These are phyloP conservation scores for Tenthredo notha DNA, from an alignment of 2,888 invertebrate genomes.

Conservation along the genomic window DNA sequence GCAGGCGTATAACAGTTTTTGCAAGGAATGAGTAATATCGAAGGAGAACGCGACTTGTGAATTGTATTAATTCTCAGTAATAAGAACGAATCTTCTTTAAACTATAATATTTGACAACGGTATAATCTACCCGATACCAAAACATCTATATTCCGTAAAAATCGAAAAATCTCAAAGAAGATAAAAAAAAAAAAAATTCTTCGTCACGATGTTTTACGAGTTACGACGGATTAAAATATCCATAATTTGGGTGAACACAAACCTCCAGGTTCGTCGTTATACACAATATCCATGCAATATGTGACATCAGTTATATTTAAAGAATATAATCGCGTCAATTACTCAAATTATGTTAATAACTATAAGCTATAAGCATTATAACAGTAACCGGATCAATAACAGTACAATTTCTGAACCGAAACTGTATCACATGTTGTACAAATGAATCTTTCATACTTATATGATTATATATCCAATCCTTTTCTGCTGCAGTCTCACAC, in stretches of 20 bases:
- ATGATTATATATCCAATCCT: neutral
- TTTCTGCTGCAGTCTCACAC: neutral
- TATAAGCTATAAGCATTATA: conserved; percentile 5
- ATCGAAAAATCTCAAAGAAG: neutral
- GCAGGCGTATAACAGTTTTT: conserved; percentile 29
- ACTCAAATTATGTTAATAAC: conserved; percentile 9
- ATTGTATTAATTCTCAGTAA: neutral
- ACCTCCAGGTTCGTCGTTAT: neutral
- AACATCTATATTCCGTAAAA: neutral
- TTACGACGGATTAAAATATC: neutral
- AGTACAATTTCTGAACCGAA: neutral
- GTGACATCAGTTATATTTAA: conserved; percentile 11
- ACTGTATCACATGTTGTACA: neutral
- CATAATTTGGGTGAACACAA: neutral
- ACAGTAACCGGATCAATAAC: conserved; percentile 19
- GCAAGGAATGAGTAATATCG: conserved; percentile 27
- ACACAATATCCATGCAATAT: neutral
- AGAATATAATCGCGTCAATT: conserved; percentile 1
- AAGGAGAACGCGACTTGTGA: neutral
- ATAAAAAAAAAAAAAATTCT: too few relatives aligned
- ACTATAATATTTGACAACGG: neutral
- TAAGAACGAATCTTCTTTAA: neutral
- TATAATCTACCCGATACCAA: neutral
- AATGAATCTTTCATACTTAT: neutral
- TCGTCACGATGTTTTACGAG: too few relatives aligned